Base-by-base conservation (phyloP, 2,888 invertebrate species). In the Erebia epiphron region DNA sequence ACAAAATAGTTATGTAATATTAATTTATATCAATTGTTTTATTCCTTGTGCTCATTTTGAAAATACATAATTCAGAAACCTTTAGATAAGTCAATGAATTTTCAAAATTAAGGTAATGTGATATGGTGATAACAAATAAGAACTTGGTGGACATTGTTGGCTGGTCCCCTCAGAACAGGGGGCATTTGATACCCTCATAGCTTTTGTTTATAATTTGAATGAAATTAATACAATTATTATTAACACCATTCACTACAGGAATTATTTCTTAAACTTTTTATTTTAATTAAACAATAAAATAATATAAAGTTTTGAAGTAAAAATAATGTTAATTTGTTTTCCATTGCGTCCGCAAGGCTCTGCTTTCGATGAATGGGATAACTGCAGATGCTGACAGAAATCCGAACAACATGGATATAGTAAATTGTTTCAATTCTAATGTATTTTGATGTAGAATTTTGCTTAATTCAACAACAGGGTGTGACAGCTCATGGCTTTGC, bases 331-430 rank as follows among this genome's bases (percentile, higher is more conserved):
- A 68, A 79, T 86, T 86, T 89, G 79, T 90, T 89, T 90, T 90
- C 78, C 82, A 83, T 87, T 86, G 85, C 86, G 84, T 87, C 83
- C 84, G 89, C 79, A 80, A 93, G 92, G 82, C 91, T 80, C 90
- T 93, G 86, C 85, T 90, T 84, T 82, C 88, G 81, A 92, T 93
- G 93, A 92, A 92, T 79, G 92, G 92, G 81, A 86, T 90, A 79
- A 87, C 91, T 76, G 88, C 88, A 73, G 90, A 91, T 86, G 84
- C 83, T 83, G 88, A 89, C 73, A 79, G 77, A 80, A 85, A 87
- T 83, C 85, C 86, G 77, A 89, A 83, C 85, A 83, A 88, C 84
- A 85, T 86, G 83, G 89, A 91, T 77, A 88, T 81, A 86, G 86
- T 86, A 81, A 87, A 84, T 87, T 84, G 83, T 82, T 86, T 77